Evolutionary conservation across 2,797 vertebrate species (phyloP), one percentile per base, ranked within the genome.

Genomic region (Argyrosomus regius): DNA sequence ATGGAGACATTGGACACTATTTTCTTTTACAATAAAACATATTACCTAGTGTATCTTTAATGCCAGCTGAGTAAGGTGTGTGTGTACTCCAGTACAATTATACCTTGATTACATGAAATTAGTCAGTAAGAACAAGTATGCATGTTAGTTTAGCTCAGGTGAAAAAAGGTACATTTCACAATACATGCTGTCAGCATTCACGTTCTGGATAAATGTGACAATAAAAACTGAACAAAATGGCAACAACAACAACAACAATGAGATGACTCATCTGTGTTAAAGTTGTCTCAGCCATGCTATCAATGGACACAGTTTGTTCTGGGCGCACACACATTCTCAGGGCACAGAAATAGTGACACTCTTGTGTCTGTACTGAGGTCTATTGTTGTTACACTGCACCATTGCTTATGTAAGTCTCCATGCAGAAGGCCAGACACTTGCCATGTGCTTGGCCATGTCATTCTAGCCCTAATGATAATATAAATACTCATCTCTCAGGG

Each of bases 401-500:
- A 12, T 2, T 6, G 22, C 82, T 79, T 84, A 84, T 43, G 78
- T 72, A 82, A 85, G 77, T 54, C 53, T 80, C 61, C 24, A n/a
- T 28, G 62, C 85, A 72, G 45, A 75, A 56, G 77, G 26, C 46
- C 50, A 22, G 11, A 39, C 58, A 43, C 64, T 28, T 53, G 65
- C 82, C 87, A 87, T 86, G 84, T 88, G 90, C 73, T 82, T 5
- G 20, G 77, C 78, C 39, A 16, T 83, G 85, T 92, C 89, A 91
- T 85, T 80, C 82, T 72, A 80, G 62, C 75, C 39, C 79, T 86
- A 88, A 92, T 87, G 61, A 85, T 87, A 91, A 90, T 85, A 93
- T 92, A 92, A 92, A 92, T 88, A 91, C 79, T 81, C 60, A 39
- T 78, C 81, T 84, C 90, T 85, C 91, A 28, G 53, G 89, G 89